Evolutionary conservation across 2,797 vertebrate species (phyloP).

Genomic region (Lacerta bilineata): DNA sequence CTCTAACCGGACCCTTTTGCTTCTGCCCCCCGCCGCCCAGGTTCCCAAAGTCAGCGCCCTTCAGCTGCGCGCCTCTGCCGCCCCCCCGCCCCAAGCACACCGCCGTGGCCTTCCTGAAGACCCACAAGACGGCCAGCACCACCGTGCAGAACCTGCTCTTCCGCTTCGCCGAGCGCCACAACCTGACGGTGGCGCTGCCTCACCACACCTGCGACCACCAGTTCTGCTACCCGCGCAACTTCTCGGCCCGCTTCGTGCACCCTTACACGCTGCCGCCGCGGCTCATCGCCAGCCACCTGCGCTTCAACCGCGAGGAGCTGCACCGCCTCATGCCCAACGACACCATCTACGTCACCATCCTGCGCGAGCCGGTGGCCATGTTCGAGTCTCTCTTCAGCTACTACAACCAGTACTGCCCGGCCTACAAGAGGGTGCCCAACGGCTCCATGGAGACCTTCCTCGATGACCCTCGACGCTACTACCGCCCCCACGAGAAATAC

Average conservation of each 20-base stretch:
- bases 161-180: constrained; percentile 88
- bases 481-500: constrained; percentile 82
- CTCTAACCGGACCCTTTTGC: neutral
- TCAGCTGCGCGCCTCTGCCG: constrained; percentile 75
- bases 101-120: constrained; percentile 90
- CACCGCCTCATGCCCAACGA: constrained; percentile 85
- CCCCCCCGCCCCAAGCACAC: constrained; percentile 82
- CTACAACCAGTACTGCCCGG: constrained; percentile 87
- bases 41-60: constrained; percentile 81
- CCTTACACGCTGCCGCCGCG: constrained; percentile 84
- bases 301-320: constrained; percentile 83
- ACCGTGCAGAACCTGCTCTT: constrained; percentile 92
- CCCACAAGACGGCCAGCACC: constrained; percentile 90
- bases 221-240: constrained; percentile 89
- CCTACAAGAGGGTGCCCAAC: constrained; percentile 87
- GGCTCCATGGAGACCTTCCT: constrained; percentile 87
- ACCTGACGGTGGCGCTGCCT: constrained; percentile 88
- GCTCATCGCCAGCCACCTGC: constrained; percentile 88
- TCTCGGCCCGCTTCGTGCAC: constrained; percentile 86
- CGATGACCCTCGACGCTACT: constrained; percentile 83
- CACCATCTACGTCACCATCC: constrained; percentile 87
- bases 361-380: constrained; percentile 89
- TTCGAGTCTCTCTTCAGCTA: constrained; percentile 91
- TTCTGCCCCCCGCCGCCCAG: constrained; percentile 61
- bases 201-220: constrained; percentile 85